phyloP scores from a whole-genome alignment of 37 sponge, comb jelly and placozoan genomes.

The Oopsacas minuta region DNA sequence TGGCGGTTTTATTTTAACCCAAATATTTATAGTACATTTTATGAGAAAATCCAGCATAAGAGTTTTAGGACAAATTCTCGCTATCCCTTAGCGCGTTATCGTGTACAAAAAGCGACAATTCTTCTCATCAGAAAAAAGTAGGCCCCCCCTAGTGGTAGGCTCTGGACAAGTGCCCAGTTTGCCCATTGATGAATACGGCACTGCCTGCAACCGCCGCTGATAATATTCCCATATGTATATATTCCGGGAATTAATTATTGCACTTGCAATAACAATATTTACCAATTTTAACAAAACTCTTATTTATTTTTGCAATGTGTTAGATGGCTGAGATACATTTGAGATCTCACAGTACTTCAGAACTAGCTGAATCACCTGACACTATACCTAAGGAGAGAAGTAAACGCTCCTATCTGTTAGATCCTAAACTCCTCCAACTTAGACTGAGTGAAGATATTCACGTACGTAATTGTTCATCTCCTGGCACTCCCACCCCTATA shows the following conservation, averaged over 20 bases:
- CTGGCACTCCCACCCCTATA: constrained; percentile 2
- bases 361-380: not conserved
- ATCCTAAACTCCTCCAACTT: not conserved
- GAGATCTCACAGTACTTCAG: not conserved
- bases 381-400: not conserved
- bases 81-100: too few relatives aligned
- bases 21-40: too few relatives aligned
- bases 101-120: too few relatives aligned
- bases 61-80: too few relatives aligned
- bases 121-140: not conserved
- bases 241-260: too few relatives aligned
- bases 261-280: too few relatives aligned
- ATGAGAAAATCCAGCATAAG: too few relatives aligned
- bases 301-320: too few relatives aligned
- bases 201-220: too few relatives aligned
- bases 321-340: not conserved
- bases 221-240: too few relatives aligned
- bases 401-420: not conserved
- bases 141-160: not conserved
- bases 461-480: not conserved
- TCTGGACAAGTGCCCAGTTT: not conserved
- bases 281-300: too few relatives aligned
- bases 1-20: too few relatives aligned
- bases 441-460: not conserved
- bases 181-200: not conserved